Evolutionary conservation across 2,113 vertebrate genomes (phyloP).

Genomic region (Setophaga coronata): DNA sequence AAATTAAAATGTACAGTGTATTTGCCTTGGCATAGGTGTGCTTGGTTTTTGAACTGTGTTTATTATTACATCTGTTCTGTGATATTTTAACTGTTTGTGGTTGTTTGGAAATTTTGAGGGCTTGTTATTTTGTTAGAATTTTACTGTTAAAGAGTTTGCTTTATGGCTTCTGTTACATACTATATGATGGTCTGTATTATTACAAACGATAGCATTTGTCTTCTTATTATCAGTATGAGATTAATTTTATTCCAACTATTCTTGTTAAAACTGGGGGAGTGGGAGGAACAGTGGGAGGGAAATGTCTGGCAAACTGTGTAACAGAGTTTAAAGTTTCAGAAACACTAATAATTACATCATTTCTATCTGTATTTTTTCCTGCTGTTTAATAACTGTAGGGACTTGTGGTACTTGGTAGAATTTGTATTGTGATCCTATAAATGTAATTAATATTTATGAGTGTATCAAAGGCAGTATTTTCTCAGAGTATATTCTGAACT

Average conservation of each 20-base stretch:
- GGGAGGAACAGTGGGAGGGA: background rate
- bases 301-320: background rate
- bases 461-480: background rate
- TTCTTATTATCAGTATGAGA: background rate
- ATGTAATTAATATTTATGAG: slow-evolving; percentile 34
- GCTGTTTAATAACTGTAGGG: background rate
- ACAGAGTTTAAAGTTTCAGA: background rate
- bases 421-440: background rate
- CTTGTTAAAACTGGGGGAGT: background rate
- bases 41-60: background rate
- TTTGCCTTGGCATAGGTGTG: background rate
- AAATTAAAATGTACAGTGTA: background rate
- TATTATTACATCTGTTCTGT: background rate
- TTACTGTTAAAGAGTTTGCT: background rate
- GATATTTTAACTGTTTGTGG: background rate
- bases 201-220: background rate
- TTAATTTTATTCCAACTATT: slow-evolving; percentile 4
- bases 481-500: slow-evolving; percentile 10
- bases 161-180: background rate
- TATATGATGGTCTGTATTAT: background rate
- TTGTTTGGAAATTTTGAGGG: background rate
- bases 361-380: background rate
- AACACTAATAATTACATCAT: background rate
- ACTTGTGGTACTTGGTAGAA: background rate
- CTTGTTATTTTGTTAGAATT: background rate